Evolutionary conservation across 2,797 vertebrate species (phyloP).

Genomic region (Cichlasoma orientale): DNA sequence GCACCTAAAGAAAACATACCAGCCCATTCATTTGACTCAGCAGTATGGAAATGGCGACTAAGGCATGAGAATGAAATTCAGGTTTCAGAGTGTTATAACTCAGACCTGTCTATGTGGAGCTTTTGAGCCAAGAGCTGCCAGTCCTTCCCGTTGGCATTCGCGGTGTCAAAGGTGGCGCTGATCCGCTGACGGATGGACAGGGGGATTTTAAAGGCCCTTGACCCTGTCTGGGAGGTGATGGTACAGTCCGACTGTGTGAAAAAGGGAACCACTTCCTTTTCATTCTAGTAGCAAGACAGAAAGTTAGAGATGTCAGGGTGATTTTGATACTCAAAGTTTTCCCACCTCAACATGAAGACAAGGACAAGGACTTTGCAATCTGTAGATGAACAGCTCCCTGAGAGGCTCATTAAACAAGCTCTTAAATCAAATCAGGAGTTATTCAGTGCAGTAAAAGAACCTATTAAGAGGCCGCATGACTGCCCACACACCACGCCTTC

Average conservation of each 20-base stretch:
- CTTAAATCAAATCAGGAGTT: slow-evolving; percentile 64
- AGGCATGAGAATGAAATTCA: neutral
- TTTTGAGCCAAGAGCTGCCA: slow-evolving; percentile 96
- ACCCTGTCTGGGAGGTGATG: slow-evolving; percentile 89
- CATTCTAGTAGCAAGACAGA: slow-evolving; percentile 72
- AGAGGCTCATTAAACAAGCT: slow-evolving; percentile 63
- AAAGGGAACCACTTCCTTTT: slow-evolving; percentile 86
- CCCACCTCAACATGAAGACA: slow-evolving; percentile 28
- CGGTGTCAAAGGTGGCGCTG: slow-evolving; percentile 91
- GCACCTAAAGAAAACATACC: slow-evolving; percentile 5
- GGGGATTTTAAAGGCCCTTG: slow-evolving; percentile 95
- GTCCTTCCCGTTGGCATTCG: slow-evolving; percentile 93
- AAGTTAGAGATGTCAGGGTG: slow-evolving; percentile 7
- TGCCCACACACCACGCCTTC: slow-evolving; percentile 4
- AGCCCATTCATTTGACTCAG: slow-evolving; percentile 24
- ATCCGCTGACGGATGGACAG: slow-evolving; percentile 92
- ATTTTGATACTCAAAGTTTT: slow-evolving; percentile 15
- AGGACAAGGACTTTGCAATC: slow-evolving; percentile 54
- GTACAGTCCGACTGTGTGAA: slow-evolving; percentile 86
- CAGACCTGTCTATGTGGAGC: slow-evolving; percentile 91
- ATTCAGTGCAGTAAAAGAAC: slow-evolving; percentile 54
- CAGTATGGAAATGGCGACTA: slow-evolving; percentile 3
- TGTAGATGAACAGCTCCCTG: slow-evolving; percentile 53
- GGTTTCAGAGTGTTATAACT: slow-evolving; percentile 3
- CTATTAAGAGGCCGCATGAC: slow-evolving; percentile 36